A percentile compares a stretch with the other conserved stretches of the same genome.
These are phyloP conservation scores for Volucella zonaria DNA, from an alignment of 2,888 invertebrate genomes.

Conservation along the genomic window DNA sequence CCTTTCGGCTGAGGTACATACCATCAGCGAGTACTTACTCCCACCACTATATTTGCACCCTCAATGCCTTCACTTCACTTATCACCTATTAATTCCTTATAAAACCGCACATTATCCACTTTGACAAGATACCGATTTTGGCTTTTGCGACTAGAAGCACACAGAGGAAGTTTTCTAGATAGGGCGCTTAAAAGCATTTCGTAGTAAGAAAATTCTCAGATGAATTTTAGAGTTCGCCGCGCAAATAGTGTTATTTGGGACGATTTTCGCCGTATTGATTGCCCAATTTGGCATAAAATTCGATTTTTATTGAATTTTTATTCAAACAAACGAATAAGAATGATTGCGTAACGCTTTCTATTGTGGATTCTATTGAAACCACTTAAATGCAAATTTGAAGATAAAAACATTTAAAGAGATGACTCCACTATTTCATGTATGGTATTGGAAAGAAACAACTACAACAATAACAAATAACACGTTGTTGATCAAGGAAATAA, in stretches of 20 bases:
- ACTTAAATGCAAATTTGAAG: constrained; percentile 34
- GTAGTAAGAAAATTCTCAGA: constrained; percentile 35
- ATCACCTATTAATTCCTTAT: constrained; percentile 62
- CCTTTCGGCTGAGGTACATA: neutral
- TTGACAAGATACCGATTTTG: constrained; percentile 53
- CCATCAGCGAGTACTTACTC: constrained; percentile 14
- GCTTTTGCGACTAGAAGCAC: constrained; percentile 41
- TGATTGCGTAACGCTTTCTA: neutral
- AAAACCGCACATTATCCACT: constrained; percentile 61
- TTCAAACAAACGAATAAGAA: constrained; percentile 1
- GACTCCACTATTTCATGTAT: no score
- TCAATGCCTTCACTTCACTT: constrained; percentile 45
- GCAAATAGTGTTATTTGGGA: constrained; percentile 35
- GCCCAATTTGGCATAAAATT: constrained; percentile 61
- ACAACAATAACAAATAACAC: constrained; percentile 9
- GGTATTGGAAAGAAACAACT: constrained; percentile 14
- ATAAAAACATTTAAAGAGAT: neutral
- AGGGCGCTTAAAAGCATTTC: constrained; percentile 66
- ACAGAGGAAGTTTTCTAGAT: constrained; percentile 53
- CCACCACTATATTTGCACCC: constrained; percentile 34
- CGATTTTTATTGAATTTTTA: constrained; percentile 61
- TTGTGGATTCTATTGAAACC: constrained; percentile 4
- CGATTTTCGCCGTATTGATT: constrained; percentile 55
- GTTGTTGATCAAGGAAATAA: constrained; percentile 24
- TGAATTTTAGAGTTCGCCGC: neutral